Evolutionary conservation across 2,113 vertebrate genomes (phyloP), one percentile per base, ranked within the genome.

Genomic region (Psittacara wagleri): DNA sequence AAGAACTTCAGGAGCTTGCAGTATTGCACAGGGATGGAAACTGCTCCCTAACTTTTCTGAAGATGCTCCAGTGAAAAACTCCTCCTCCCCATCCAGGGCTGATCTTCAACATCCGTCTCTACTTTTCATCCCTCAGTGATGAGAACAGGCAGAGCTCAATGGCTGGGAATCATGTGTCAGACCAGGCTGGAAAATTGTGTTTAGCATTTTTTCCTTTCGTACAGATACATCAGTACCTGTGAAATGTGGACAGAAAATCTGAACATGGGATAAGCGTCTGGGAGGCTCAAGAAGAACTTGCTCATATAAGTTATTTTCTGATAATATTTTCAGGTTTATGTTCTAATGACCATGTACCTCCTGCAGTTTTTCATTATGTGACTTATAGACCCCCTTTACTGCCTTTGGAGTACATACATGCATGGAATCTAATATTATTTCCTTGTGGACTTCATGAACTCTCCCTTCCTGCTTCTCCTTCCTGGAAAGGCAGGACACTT

Each of bases 361-460:
- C 3, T 9, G 46, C 19, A 31, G 28, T 13, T 84, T 49, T 39
- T 72, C 7, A 4, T 23, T 0, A 3, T 62, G 14, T 9, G 25
- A 39, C 9, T 52, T 44, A 15, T 4, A 24, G 13, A 24, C 7
- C 12, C 44, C 17, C 33, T 35, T n/a, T 17, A 66, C 37, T 41
- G 27, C 17, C 20, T 49, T 44, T n/a, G 11, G 9, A 29, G 48
- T 1, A 3, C 19, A 5, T 2, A 4, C 17, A 29, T 5, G 6
- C 9, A 4, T 10, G 46, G 63, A 35, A 57, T 79, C 79, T 19
- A 15, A 7, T 12, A 44, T 25, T 25, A 44, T 20, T 61, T 44
- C 19, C 1, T 74, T n/a, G 20, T 0, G 0, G 76, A 31, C 9
- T n/a, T 80, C 3, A 9, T 35, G 68, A 28, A 19, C 6, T 7